Base-by-base conservation (phyloP, 1,140 invertebrate genomes). In the Anadara kagoshimensis region DNA sequence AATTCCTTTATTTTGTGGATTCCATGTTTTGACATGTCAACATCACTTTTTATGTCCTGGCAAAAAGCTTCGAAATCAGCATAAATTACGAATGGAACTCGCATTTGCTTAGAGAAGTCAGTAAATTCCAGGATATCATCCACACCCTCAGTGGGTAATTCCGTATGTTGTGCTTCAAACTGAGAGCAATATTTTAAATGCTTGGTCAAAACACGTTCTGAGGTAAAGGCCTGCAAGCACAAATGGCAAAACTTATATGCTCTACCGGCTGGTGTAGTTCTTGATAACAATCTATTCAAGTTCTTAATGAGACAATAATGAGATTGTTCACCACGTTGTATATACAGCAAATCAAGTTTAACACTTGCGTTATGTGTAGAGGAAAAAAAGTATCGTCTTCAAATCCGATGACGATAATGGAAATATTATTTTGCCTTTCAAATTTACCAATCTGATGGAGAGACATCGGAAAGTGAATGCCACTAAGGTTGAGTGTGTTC, bases 371-470 rank as follows among this genome's bases (percentile, higher is more conserved):
- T 36, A 73, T 53, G 10, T 68, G 54, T 16, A 74, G 16, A 10
- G 72, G 72, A 44, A 51, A 74, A 24, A 51, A 41, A 7, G 66
- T 5, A 29, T 61, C 26, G 0, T 69, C 58, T 29, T 69, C 66
- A 69, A 14, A 69, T 43, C 68, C 68, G 26, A 67, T 62, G 14
- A 74, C 41, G 26, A 62, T 74, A 22, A 74, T 36, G 14, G 65
- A 74, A 18, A 74, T 43, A 10, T 44, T 22, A 43, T 68, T 74
- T 62, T 67, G 72, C 44, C 41, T 49, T 51, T 73, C 62, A 67
- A 73, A 67, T 43, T 73, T 66, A 61, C 14, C 62, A 73, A 41
- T 67, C 64, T 2, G 58, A 47, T 58, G 58, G 69, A 22, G 20
- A 41, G 56, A 49, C 65, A 16, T 66, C 24, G 1, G 29, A 36